Conservation (phyloP, 2,113 vertebrate genomes). For the Polypterus bichir region DNA sequence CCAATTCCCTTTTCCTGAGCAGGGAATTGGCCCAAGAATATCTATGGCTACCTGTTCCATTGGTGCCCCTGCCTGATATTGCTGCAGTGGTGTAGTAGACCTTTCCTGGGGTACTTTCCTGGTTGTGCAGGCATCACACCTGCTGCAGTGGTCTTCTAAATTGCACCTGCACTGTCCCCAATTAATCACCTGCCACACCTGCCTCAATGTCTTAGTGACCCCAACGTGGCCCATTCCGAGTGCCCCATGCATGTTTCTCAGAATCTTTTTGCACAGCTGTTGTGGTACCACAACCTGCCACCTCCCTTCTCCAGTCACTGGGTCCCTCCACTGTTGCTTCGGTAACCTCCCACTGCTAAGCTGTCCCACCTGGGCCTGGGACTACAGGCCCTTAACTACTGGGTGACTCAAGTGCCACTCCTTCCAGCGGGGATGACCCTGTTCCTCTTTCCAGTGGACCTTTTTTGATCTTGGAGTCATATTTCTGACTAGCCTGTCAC, state of each 20-base stretch:
- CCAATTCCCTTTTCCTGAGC: no score
- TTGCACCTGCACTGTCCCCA: neutral
- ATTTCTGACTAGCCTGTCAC: no score
- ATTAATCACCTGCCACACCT: neutral
- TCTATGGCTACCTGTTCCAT: neutral
- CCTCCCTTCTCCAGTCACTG: neutral
- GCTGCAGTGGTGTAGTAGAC: neutral
- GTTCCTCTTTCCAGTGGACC: no score
- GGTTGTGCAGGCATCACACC: slow-evolving; percentile 4
- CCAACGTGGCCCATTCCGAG: neutral
- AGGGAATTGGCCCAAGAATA: no score
- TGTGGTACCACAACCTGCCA: slow-evolving; percentile 1
- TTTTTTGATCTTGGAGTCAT: no score
- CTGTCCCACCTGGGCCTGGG: neutral
- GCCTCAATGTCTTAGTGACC: neutral
- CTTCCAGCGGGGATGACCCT: no score
- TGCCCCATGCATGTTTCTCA: neutral
- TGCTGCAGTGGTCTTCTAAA: neutral
- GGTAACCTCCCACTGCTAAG: neutral
- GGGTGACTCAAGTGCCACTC: neutral
- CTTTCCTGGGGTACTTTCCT: neutral
- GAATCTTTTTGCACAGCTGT: neutral
- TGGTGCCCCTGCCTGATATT: neutral
- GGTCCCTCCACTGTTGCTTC: neutral
- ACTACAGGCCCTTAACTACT: neutral